Base-by-base conservation (phyloP, 2,113 vertebrate species). In the Setophaga petechia region DNA sequence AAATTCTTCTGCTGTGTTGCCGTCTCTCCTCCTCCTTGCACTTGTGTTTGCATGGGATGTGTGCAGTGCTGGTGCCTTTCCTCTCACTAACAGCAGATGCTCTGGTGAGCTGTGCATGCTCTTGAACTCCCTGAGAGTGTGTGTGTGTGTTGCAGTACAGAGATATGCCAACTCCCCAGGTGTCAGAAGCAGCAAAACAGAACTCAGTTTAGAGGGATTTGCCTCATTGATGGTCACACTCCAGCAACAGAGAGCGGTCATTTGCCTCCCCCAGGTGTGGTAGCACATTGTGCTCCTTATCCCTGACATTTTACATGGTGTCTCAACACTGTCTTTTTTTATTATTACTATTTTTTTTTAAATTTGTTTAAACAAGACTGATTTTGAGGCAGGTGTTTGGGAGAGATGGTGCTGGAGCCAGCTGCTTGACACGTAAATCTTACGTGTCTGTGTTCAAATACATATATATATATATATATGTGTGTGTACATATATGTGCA, bases 51-150 rank as follows among this genome's bases (percentile, higher is more conserved):
- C 93, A 77, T 88, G 84, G 75, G 59, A 72, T 3, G 0, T 13
- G 18, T 74, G 68, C 63, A 4, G 57, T 77, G 68, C 77, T 63
- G n/a, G 92, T 95, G 87, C 91, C 78, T 92, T 93, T 67, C 87
- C 78, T 91, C 78, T 87, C 86, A 69, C 72, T 90, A 87, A 86
- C 51, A 52, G 2, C 43, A 61, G 69, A 81, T 79, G 58, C 46
- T 85, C 33, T 46, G n/a, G 37, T 68, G 86, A 79, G 61, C 95
- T 89, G 8, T 61, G 93, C 92, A 82, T 84, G 86, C 87, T 76
- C 41, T 82, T 77, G 61, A 96, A 41, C 85, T 80, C 51, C 13
- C 6, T 79, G 75, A 80, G 65, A 51, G 37, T 39, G 37, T 39
- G 68, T 89, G 84, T 91, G 41, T 81, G 44, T 87, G 84, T 54